Evolutionary conservation across 2,797 vertebrate genomes (phyloP).

Genomic region (Scleropages formosus): DNA sequence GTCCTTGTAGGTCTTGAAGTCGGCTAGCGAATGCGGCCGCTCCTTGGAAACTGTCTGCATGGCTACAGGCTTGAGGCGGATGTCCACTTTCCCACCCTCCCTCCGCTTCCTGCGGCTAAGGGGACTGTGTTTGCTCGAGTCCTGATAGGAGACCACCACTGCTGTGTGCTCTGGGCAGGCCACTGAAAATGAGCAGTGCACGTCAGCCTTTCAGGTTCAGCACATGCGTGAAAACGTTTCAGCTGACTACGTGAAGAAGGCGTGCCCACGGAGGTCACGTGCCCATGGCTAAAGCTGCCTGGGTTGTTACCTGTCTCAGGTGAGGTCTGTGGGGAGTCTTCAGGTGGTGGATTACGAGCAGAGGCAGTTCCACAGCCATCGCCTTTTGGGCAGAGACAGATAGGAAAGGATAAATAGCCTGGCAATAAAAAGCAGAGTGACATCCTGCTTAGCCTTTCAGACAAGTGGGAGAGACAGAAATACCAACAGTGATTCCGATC

Average conservation of each 20-base stretch:
- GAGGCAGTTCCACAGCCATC: slow-evolving; percentile 60
- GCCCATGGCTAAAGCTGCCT: not conserved
- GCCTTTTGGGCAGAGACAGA: slow-evolving; percentile 66
- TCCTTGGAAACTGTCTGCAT: slow-evolving; percentile 68
- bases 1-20: slow-evolving; percentile 90
- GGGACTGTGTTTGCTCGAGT: slow-evolving; percentile 58
- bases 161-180: slow-evolving; percentile 49
- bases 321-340: slow-evolving; percentile 63
- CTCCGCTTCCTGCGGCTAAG: slow-evolving; percentile 66
- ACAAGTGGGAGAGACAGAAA: no score
- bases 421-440: no score
- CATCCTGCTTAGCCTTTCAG: no score
- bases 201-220: not conserved
- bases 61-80: slow-evolving; percentile 68
- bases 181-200: slow-evolving; percentile 50
- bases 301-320: slow-evolving; percentile 68
- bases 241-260: not conserved
- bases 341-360: slow-evolving; percentile 59
- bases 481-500: no score
- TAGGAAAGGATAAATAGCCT: not conserved
- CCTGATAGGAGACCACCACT: slow-evolving; percentile 42
- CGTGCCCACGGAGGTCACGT: not conserved
- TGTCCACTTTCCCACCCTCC: slow-evolving; percentile 64
- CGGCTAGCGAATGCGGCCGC: slow-evolving; percentile 79
- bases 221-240: not conserved